phyloP scores from a whole-genome alignment of 2,888 invertebrate species.

The Elegia similella region DNA sequence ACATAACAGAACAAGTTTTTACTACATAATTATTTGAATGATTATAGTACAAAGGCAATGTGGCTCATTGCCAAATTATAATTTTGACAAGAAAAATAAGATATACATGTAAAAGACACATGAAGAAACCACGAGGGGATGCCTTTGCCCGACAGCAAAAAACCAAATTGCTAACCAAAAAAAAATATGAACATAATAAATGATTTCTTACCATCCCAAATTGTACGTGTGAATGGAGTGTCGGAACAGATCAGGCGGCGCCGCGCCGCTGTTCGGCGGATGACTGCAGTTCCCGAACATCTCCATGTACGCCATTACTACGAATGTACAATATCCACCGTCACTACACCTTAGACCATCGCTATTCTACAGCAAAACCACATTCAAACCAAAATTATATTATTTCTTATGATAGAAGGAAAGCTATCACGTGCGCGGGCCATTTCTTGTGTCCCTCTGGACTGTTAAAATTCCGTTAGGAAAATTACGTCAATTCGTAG shows the following conservation, averaged over 20 bases:
- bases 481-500: no score
- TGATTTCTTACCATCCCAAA: conserved; percentile 64
- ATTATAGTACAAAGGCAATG: no score
- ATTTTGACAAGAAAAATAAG: not conserved
- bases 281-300: conserved; percentile 95
- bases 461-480: no score
- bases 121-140: no score
- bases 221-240: conserved; percentile 93
- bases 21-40: not conserved
- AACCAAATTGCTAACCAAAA: no score
- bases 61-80: not conserved
- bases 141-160: no score
- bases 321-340: conserved; percentile 35
- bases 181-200: no score
- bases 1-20: conserved; percentile 7
- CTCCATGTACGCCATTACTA: conserved; percentile 98
- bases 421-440: no score
- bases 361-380: conserved; percentile 5
- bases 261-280: conserved; percentile 81
- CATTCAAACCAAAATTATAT: not conserved
- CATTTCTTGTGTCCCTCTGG: no score
- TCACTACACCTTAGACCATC: not conserved
- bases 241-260: conserved; percentile 89
- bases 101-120: not conserved
- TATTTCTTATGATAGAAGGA: no score